Conservation (phyloP, 2,797 vertebrate species). For the Gymnoscopelus braueri region DNA sequence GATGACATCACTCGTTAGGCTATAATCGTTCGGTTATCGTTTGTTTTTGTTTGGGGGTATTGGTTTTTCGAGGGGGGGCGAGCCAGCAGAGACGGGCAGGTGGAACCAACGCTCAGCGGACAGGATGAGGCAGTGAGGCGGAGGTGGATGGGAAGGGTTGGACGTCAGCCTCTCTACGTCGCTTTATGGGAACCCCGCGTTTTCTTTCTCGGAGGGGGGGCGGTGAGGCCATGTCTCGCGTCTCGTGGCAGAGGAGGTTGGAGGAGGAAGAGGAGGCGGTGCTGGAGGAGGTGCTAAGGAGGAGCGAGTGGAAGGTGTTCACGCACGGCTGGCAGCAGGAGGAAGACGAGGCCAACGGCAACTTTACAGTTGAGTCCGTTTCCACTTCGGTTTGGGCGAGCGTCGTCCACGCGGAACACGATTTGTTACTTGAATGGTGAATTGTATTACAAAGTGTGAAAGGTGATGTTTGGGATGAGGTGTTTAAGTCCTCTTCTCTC, state of each 20-base stretch:
- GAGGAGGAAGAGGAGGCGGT: constrained; percentile 75
- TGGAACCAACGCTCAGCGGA: constrained; percentile 35
- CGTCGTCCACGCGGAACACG: too few relatives aligned
- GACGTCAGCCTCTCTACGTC: constrained; percentile 6
- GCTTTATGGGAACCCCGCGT: neutral
- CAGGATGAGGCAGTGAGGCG: constrained; percentile 35
- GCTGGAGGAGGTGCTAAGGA: constrained; percentile 67
- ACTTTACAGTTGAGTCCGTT: constrained; percentile 81
- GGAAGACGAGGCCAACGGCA: constrained; percentile 60
- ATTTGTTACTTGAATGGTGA: too few relatives aligned
- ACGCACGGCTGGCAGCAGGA: constrained; percentile 67
- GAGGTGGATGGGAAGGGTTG: constrained; percentile 31
- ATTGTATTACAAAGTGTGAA: too few relatives aligned
- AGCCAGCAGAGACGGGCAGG: constrained; percentile 34
- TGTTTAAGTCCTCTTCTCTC: neutral
- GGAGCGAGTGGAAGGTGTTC: constrained; percentile 75
- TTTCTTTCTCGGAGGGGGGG: neutral
- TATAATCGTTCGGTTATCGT: constrained; percentile 45
- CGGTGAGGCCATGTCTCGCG: constrained; percentile 69
- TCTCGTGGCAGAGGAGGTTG: constrained; percentile 73
- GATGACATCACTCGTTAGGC: constrained; percentile 68
- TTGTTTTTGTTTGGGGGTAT: neutral
- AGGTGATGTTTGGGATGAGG: neutral
- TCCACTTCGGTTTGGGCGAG: neutral
- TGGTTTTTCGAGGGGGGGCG: neutral